Evolutionary conservation across 2,888 invertebrate species (phyloP), one percentile per base, ranked within the genome.

Genomic region (Mythimna impura): DNA sequence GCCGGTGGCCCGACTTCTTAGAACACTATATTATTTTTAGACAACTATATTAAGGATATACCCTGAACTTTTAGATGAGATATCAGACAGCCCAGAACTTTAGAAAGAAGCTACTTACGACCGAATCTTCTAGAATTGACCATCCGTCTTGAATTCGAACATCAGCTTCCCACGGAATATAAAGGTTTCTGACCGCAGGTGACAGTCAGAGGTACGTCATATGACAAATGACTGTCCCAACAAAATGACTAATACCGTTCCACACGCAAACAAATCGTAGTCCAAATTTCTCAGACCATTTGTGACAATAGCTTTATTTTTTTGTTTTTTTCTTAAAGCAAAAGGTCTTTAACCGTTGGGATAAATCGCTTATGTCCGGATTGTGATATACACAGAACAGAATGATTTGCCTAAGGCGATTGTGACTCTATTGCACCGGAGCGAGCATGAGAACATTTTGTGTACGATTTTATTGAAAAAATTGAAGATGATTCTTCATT

Each of bases 341-440:
- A 88, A 47, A 88, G 93, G 93, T 93, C 92, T 92, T 92, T 93
- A 90, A 94, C 94, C 93, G 90, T 70, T 77, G 76, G 73, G 81
- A 86, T 81, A 90, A 92, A 93, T 93, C 87, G 89, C 87, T 84
- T 75, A 89, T 89, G 92, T 93, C 92, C 93, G 93, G 87, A 86
- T 78, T 78, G 77, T 85, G 87, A 82, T 86, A 78, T 87, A 87
- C 76, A 87, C 86, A 89, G 90, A 91, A 90, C 90, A 89, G 91
- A 92, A 90, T 89, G 6, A 71, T 69, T 87, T 76, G 91, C 91
- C 89, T 86, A 63, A 81, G 89, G 90, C 89, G 84, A 36, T 86
- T 43, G 55, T 74, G 76, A 30, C 76, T 62, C 80, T 73, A 10
- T 91, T 81, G 89, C 91, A 92, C 87, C 88, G 90, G 64, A 70